These are phyloP conservation scores for Zenarchopterus dispar DNA, from an alignment of 2,797 vertebrate species.

Conservation along the genomic window DNA sequence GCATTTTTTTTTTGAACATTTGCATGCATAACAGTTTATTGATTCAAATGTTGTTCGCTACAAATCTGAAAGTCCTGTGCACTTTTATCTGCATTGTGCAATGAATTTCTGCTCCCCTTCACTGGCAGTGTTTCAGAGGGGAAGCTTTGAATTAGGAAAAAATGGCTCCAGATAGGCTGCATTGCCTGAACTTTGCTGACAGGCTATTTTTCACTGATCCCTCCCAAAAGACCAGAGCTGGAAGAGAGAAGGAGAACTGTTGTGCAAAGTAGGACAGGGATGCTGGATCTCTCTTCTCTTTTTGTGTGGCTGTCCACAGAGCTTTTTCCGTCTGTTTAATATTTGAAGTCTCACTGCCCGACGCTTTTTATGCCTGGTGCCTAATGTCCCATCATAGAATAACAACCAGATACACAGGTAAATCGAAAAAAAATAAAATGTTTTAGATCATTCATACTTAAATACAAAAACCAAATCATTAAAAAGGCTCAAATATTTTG, in stretches of 20 bases:
- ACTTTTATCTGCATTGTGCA: slow-evolving; percentile 13
- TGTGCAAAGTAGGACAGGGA: slow-evolving; percentile 58
- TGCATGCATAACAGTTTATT: slow-evolving; percentile 1
- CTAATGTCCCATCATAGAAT: slow-evolving; percentile 3
- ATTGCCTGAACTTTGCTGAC: slow-evolving; percentile 52
- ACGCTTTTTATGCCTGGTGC: neutral
- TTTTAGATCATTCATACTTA: too few relatives aligned
- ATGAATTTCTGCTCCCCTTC: slow-evolving; percentile 10
- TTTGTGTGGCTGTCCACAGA: slow-evolving; percentile 24
- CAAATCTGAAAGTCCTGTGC: neutral
- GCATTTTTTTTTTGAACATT: neutral
- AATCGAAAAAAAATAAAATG: neutral
- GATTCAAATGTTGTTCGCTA: slow-evolving; percentile 6
- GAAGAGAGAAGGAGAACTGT: slow-evolving; percentile 30
- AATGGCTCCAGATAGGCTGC: slow-evolving; percentile 37
- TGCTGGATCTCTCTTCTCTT: slow-evolving; percentile 31
- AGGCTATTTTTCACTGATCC: slow-evolving; percentile 52
- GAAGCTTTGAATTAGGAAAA: slow-evolving; percentile 47
- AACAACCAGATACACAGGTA: neutral
- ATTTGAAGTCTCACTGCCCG: neutral
- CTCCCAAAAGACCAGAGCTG: slow-evolving; percentile 52
- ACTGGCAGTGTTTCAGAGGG: slow-evolving; percentile 16
- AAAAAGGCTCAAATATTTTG: neutral
- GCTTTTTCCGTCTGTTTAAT: slow-evolving; percentile 11
- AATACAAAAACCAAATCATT: too few relatives aligned